These are phyloP conservation scores for Vulpes ferrilata DNA, from an alignment of 2,113 vertebrate species.

Conservation along the genomic window DNA sequence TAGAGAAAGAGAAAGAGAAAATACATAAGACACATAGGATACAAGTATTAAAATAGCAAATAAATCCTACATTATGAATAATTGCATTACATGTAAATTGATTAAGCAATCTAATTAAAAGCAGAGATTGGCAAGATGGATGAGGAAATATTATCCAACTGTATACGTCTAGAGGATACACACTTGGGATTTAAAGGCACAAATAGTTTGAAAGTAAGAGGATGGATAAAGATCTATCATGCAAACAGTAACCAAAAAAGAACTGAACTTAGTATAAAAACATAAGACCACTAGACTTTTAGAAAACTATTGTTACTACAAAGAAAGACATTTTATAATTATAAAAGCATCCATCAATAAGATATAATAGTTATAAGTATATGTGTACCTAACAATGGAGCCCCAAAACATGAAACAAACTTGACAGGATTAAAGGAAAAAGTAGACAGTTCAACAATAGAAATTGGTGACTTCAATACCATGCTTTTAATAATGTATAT, in stretches of 20 bases:
- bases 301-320: not conserved
- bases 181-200: not conserved
- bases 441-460: not conserved
- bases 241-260: not conserved
- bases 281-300: not conserved
- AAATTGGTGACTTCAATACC: not conserved
- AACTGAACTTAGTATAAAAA: not conserved
- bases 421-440: not conserved
- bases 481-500: not conserved
- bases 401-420: not conserved
- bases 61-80: not conserved
- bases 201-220: not conserved
- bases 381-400: not conserved
- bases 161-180: not conserved
- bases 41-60: not conserved
- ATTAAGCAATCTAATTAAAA: not conserved
- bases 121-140: not conserved
- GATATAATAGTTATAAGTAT: not conserved
- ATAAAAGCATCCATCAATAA: not conserved
- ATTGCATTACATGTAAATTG: not conserved
- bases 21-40: not conserved
- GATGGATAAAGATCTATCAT: not conserved
- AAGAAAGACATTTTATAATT: not conserved
- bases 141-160: not conserved
- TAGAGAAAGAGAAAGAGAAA: not conserved